Conservation (phyloP, 2,113 vertebrate species). For the Dendrocopos noguchii region DNA sequence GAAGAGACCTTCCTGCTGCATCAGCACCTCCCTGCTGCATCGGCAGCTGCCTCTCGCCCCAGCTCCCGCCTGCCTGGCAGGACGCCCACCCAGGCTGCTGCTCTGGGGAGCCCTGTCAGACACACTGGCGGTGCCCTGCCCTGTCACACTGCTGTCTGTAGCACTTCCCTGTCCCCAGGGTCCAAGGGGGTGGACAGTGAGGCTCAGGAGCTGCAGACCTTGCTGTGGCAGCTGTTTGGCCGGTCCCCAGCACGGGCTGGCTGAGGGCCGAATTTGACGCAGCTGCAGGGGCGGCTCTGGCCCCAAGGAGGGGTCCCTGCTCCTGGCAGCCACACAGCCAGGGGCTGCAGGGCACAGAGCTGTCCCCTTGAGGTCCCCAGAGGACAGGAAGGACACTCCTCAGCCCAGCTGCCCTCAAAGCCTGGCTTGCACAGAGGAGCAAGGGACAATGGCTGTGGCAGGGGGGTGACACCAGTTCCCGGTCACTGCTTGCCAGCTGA, state of each 20-base stretch:
- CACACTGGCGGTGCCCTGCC: too few species aligned
- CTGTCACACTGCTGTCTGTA: neutral
- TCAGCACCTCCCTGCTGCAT: neutral
- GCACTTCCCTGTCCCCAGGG: slow-evolving; percentile 44
- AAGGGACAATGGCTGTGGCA: neutral
- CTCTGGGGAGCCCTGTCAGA: neutral
- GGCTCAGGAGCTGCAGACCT: slow-evolving; percentile 13
- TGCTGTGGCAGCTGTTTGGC: slow-evolving; percentile 63
- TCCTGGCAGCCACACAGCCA: accelerated
- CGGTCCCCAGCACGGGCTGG: neutral
- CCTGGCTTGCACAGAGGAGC: neutral
- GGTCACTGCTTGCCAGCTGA: too few species aligned
- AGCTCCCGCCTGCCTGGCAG: too few species aligned
- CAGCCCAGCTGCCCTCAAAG: neutral
- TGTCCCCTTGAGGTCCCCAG: neutral
- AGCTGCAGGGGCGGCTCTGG: neutral
- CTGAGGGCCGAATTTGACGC: slow-evolving; percentile 43
- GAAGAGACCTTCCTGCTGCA: neutral
- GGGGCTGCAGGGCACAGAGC: neutral
- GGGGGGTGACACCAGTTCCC: too few species aligned
- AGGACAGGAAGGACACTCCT: neutral
- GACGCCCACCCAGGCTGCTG: neutral
- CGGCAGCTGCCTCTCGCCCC: too few species aligned
- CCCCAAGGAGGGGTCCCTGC: neutral
- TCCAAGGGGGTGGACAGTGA: neutral